Conservation (phyloP, 1,140 invertebrate species). For the Latrodectus geometricus region DNA sequence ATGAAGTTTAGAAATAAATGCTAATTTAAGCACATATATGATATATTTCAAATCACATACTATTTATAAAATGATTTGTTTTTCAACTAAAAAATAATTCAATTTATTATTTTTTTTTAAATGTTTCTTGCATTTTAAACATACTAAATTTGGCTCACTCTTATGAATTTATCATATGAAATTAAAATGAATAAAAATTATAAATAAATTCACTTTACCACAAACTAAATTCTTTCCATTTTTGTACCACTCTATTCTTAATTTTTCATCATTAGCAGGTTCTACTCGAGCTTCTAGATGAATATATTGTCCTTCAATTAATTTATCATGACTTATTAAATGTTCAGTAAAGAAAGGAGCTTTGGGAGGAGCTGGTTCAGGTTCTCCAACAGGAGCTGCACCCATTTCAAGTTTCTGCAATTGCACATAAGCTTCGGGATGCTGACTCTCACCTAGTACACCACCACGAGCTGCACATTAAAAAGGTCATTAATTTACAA, state of each 20-base stretch:
- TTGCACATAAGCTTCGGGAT: constrained; percentile 89
- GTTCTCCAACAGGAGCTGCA: constrained; percentile 87
- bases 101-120: background rate
- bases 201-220: constrained; percentile 70
- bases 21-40: too few species aligned
- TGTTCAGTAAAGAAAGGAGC: constrained; percentile 92
- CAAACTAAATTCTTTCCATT: constrained; percentile 88
- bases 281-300: constrained; percentile 67
- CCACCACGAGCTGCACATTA: constrained; percentile 73
- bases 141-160: background rate
- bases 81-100: too few species aligned
- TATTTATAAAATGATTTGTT: too few species aligned
- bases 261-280: constrained; percentile 70
- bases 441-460: constrained; percentile 82
- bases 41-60: too few species aligned
- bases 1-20: too few species aligned
- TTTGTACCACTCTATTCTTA: constrained; percentile 87
- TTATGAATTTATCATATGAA: background rate
- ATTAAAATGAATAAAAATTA: too few species aligned
- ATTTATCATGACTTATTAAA: constrained; percentile 85
- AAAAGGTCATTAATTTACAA: background rate
- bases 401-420: constrained; percentile 89
- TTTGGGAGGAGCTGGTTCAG: constrained; percentile 77
- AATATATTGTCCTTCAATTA: constrained; percentile 79
- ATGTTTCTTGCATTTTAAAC: background rate